Base-by-base conservation (phyloP, 2,888 invertebrate genomes). In the Leptopterna dolabrata region DNA sequence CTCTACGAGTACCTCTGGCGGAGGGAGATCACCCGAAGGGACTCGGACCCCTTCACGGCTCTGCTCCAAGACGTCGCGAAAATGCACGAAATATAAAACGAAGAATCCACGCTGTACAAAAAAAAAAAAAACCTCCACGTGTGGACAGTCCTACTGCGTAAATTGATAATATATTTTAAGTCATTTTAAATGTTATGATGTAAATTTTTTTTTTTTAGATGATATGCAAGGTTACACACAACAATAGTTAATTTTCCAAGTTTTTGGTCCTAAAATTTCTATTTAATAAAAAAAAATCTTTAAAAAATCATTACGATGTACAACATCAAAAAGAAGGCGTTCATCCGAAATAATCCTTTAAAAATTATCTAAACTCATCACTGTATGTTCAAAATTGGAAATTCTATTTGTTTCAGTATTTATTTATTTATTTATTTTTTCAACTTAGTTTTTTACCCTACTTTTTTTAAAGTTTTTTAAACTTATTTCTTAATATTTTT, bases 1-100 rank as follows among this genome's bases (percentile, higher is more conserved):
- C 83, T 83, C 19, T 83, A 83, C 83, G 83, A 83, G 43, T 83
- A 83, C 41, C 83, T 83, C 13, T 83, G 83, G 83, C 63, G 83
- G 14, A 29, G 83, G 24, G 83, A 83, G 19, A 63, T 83, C 83
- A 83, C 83, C 27, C 63, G 83, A 30, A 55, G 83, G 36, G 83
- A 83, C 55, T 63, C 83, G 0, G 83, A 83, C 41, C 83, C 83
- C 0, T 83, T 83, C 70, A 63, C 41, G 7, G 63, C 83, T 9
- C 70, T 83, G 6, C 70, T 83, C 4, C 83, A 83, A 83, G 83
- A 83, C 71, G 83, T 83, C 41, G 83, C 83, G 41, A 83, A 83
- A 83, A 83, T 83, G 83, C 83, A 83, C 41, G 83, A 83, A 83
- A 83, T 83, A 19, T 83, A 43, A n/a, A 83, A 19, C 29, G 63